A percentile compares a stretch with the other conserved stretches of the same genome.
Conservation (phyloP, 2,113 vertebrate species). For the human region GRCh38 chr12:93176501-93177000, state of each 20-base stretch:
- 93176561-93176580: background rate
- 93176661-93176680: constrained; percentile 60
- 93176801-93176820: constrained; percentile 62
- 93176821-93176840: constrained; percentile 52
- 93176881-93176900: constrained; percentile 48
- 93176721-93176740: constrained; percentile 75
- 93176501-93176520: background rate
- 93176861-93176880: constrained; percentile 57
- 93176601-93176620: constrained; percentile 1
- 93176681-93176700: constrained; percentile 66
- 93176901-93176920: background rate
- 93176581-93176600: background rate
- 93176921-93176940: background rate
- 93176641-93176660: background rate
- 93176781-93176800: constrained; percentile 61
- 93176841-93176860: constrained; percentile 29
- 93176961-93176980: constrained; percentile 45
- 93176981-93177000: constrained; percentile 49
- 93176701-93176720: constrained; percentile 56
- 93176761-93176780: constrained; percentile 71
- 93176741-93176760: constrained; percentile 70
- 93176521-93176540: constrained; percentile 10
- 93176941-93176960: constrained; percentile 60
- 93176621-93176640: constrained; percentile 24
- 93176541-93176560: constrained; percentile 33